phyloP scores from a whole-genome alignment of 2,888 invertebrate species.

The Blastobasis adustella region DNA sequence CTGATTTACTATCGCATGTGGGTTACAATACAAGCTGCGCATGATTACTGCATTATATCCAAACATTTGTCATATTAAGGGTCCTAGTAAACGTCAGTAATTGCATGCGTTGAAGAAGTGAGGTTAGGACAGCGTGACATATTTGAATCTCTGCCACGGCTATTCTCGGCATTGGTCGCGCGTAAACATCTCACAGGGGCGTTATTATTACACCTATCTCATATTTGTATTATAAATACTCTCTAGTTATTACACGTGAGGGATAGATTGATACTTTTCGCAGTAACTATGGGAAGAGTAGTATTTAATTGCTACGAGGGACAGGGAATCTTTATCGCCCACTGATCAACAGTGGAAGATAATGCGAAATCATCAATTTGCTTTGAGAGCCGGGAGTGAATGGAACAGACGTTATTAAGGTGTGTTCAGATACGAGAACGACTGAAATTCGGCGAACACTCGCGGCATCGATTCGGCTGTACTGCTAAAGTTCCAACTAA shows the following conservation, averaged over 20 bases:
- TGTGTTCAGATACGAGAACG: neutral
- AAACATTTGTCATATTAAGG: too few species aligned
- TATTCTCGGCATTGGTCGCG: conserved; percentile 52
- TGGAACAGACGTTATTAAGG: conserved; percentile 1
- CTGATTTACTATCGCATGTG: too few species aligned
- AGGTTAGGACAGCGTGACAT: conserved; percentile 63
- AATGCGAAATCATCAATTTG: conserved; percentile 1
- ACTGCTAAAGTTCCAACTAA: too few species aligned
- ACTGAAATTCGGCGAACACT: neutral
- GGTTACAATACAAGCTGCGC: too few species aligned
- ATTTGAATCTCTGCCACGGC: conserved; percentile 71
- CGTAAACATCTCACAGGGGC: conserved; percentile 54
- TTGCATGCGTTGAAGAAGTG: conserved; percentile 41
- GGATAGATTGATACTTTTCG: neutral
- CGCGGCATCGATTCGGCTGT: neutral
- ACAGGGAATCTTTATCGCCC: neutral
- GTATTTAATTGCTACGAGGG: neutral
- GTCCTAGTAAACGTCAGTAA: conserved; percentile 25
- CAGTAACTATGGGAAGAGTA: neutral
- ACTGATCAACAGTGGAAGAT: neutral
- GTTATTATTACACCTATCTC: conserved; percentile 28
- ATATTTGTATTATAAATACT: neutral
- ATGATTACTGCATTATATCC: too few species aligned
- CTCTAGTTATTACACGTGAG: neutral
- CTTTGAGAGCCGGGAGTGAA: neutral